Percentiles rank a stretch among this genome's conserved stretches.
Evolutionary conservation across 1,140 invertebrate genomes (phyloP).

Genomic region (Parasteatoda tepidariorum): DNA sequence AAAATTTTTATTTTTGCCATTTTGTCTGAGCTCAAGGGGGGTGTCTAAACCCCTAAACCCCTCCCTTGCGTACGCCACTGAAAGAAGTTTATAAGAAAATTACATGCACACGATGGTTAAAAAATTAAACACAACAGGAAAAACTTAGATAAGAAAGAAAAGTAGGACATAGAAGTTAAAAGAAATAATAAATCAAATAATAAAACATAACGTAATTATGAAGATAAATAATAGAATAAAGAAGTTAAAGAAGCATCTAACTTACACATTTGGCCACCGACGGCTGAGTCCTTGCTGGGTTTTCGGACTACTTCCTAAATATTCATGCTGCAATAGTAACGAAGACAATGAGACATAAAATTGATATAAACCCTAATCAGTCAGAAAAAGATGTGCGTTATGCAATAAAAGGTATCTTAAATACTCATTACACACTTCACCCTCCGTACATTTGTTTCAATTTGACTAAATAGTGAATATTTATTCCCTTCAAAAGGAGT

Average conservation of each 20-base stretch:
- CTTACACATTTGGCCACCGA: slow-evolving; percentile 52
- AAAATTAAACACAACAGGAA: neutral
- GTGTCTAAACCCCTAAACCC: too few species aligned
- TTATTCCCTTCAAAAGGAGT: too few species aligned
- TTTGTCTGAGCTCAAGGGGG: too few species aligned
- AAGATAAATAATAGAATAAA: neutral
- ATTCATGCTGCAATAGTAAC: slow-evolving; percentile 45
- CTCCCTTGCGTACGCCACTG: too few species aligned
- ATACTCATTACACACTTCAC: too few species aligned
- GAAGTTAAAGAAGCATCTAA: neutral
- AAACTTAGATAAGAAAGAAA: neutral
- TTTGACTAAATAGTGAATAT: too few species aligned
- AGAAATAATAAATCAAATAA: neutral
- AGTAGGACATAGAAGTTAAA: neutral
- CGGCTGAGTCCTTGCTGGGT: slow-evolving; percentile 24
- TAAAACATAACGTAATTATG: neutral
- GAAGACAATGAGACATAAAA: slow-evolving; percentile 5
- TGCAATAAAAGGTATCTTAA: too few species aligned
- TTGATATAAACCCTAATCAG: neutral
- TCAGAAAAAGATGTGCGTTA: too few species aligned
- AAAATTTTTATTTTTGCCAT: too few species aligned
- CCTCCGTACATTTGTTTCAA: too few species aligned
- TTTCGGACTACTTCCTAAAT: slow-evolving; percentile 34
- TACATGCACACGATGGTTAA: neutral
- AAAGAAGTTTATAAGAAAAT: neutral